These are phyloP conservation scores for Hydractinia symbiolongicarpus DNA, from an alignment of 30 jellyfish, hydroid and myxozoan genomes.

Conservation along the genomic window DNA sequence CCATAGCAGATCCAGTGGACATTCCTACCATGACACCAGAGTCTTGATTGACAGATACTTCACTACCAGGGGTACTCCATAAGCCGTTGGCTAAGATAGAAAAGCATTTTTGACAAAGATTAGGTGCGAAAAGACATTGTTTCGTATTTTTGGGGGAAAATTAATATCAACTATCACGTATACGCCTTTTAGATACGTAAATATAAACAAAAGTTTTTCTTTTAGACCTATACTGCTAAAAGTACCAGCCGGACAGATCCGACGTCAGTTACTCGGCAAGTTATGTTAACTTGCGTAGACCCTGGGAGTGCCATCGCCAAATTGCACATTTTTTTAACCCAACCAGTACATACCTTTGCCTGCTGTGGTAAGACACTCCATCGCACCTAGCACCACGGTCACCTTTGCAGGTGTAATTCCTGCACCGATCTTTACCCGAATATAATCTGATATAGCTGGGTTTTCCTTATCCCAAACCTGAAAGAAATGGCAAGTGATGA, in stretches of 20 bases:
- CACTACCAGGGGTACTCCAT: constrained; percentile 38
- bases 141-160: too few species aligned
- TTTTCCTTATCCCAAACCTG: constrained; percentile 82
- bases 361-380: constrained; percentile 48
- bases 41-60: constrained; percentile 15
- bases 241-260: too few species aligned
- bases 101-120: background rate
- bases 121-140: background rate
- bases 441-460: constrained; percentile 62
- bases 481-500: background rate
- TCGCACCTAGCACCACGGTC: constrained; percentile 52
- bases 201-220: too few species aligned
- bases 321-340: too few species aligned
- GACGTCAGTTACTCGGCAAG: too few species aligned
- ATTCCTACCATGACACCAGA: constrained; percentile 28
- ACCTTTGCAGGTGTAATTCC: constrained; percentile 70
- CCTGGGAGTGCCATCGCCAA: too few species aligned
- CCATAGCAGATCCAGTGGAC: constrained; percentile 29
- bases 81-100: constrained; percentile 2
- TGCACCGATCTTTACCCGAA: constrained; percentile 47
- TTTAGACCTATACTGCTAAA: too few species aligned
- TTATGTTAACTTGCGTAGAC: too few species aligned
- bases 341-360: background rate
- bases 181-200: too few species aligned
- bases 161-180: too few species aligned